These are phyloP conservation scores for Sepioteuthis lessoniana DNA, from an alignment of 2,888 invertebrate species.

Conservation along the genomic window DNA sequence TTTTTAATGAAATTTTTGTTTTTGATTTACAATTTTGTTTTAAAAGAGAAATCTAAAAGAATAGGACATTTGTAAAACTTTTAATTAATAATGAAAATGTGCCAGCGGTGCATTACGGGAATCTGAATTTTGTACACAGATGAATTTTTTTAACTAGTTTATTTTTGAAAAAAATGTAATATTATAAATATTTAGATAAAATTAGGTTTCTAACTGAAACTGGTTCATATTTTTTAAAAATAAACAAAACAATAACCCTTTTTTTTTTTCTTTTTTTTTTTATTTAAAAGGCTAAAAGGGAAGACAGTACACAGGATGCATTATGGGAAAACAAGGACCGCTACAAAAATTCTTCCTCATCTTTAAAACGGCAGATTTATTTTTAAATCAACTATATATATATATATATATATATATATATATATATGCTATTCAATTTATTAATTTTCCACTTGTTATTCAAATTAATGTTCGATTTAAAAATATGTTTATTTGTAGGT, in stretches of 20 bases:
- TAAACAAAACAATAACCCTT: too few species aligned
- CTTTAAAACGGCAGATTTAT: background rate
- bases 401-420: too few species aligned
- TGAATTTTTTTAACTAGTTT: background rate
- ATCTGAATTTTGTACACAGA: background rate
- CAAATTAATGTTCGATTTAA: too few species aligned
- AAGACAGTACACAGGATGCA: background rate
- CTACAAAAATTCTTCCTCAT: background rate
- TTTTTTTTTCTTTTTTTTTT: too few species aligned
- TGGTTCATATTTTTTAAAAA: too few species aligned
- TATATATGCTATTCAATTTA: too few species aligned
- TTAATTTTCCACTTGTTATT: too few species aligned
- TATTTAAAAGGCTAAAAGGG: background rate
- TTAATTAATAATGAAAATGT: background rate
- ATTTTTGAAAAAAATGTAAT: background rate
- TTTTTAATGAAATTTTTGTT: background rate
- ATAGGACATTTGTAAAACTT: too few species aligned
- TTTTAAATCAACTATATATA: background rate
- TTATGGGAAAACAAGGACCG: background rate
- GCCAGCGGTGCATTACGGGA: slow-evolving; percentile 33
- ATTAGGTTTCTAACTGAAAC: background rate
- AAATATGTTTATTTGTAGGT: too few species aligned
- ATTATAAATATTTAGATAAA: background rate
- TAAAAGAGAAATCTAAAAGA: background rate
- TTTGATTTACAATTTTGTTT: background rate